A percentile compares a stretch with the other conserved stretches of the same genome.
Conservation (phyloP, 2,797 vertebrate species). For the Trachurus trachurus region DNA sequence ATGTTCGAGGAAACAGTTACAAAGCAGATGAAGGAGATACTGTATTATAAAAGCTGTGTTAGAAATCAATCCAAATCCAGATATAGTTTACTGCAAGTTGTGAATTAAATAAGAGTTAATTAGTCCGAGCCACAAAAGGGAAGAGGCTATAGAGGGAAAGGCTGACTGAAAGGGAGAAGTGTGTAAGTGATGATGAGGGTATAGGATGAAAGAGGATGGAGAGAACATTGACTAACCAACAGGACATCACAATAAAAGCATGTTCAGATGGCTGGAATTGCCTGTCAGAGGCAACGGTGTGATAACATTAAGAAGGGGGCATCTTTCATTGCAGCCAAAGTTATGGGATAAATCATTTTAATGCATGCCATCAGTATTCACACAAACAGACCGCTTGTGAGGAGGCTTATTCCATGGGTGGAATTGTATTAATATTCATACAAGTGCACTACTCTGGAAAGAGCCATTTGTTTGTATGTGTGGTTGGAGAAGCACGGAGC, state of each 20-base stretch:
- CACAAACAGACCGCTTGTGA: constrained; percentile 60
- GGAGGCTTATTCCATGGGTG: constrained; percentile 47
- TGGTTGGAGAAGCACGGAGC: constrained; percentile 30
- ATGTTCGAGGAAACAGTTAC: constrained; percentile 1
- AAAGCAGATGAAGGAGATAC: constrained; percentile 12
- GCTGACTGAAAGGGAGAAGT: neutral
- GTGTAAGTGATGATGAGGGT: constrained; percentile 36
- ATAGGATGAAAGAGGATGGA: constrained; percentile 12
- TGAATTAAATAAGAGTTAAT: constrained; percentile 20
- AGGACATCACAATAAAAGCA: constrained; percentile 62
- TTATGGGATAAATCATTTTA: constrained; percentile 65
- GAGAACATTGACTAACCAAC: constrained; percentile 51
- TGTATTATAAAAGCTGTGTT: constrained; percentile 9
- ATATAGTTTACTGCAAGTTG: constrained; percentile 20
- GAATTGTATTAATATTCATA: constrained; percentile 75
- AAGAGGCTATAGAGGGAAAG: neutral
- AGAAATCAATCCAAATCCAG: constrained; percentile 13
- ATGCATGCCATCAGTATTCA: constrained; percentile 66
- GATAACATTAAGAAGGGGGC: constrained; percentile 49
- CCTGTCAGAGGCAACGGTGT: constrained; percentile 51
- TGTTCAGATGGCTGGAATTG: constrained; percentile 67
- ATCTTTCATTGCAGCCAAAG: constrained; percentile 57
- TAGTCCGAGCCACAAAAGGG: constrained; percentile 24
- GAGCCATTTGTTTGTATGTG: constrained; percentile 72
- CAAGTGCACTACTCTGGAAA: constrained; percentile 54